Conservation (phyloP, 2,888 invertebrate species). For the Eurytoma californica region DNA sequence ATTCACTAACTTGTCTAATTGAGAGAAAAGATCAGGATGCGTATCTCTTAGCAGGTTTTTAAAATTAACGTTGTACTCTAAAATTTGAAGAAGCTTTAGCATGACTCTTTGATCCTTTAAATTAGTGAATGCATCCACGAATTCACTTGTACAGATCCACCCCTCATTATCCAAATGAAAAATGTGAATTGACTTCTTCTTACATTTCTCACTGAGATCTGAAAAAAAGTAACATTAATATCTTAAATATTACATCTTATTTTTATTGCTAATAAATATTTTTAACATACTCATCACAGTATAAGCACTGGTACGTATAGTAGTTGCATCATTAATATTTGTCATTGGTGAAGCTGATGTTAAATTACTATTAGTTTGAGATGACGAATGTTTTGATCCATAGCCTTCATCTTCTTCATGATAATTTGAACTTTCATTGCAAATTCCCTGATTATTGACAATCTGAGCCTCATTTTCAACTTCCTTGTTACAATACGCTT, state of each 20-base stretch:
- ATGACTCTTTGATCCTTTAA: conserved; percentile 49
- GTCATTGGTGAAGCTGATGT: background rate
- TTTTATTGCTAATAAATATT: background rate
- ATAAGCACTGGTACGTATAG: background rate
- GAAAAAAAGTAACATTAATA: conserved; percentile 31
- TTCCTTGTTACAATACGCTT: conserved; percentile 1
- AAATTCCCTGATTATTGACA: background rate
- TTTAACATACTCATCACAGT: conserved; percentile 27
- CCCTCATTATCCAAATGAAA: conserved; percentile 62
- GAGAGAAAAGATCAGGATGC: conserved; percentile 57
- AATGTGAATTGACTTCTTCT: conserved; percentile 54
- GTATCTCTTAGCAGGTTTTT: conserved; percentile 57
- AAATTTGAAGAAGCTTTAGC: conserved; percentile 53
- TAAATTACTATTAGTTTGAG: conserved; percentile 17
- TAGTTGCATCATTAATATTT: background rate
- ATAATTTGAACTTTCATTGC: background rate
- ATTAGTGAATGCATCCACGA: conserved; percentile 62
- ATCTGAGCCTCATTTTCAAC: background rate
- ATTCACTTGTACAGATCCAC: conserved; percentile 64
- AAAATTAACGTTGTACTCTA: conserved; percentile 49
- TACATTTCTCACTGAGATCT: conserved; percentile 58
- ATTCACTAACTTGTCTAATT: conserved; percentile 60
- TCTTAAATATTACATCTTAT: background rate
- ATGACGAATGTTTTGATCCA: background rate
- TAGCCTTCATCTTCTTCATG: conserved; percentile 12